phyloP scores from a whole-genome alignment of 2,797 vertebrate species.

The Phataginus tetradactyla region DNA sequence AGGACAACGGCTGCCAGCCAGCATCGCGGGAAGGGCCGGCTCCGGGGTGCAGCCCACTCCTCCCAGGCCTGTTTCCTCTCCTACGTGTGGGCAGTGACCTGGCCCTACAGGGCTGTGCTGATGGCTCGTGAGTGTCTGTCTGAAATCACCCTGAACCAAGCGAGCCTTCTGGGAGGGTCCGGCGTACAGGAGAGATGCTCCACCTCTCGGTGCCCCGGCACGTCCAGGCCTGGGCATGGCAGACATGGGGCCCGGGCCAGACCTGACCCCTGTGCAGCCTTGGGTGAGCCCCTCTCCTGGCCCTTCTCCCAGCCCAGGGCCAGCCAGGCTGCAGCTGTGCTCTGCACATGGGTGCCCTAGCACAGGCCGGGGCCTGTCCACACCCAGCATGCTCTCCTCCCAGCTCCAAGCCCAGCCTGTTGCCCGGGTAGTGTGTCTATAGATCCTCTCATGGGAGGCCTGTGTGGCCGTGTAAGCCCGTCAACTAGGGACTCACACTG shows the following conservation, averaged over 20 bases:
- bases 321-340: neutral
- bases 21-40: rapidly evolving
- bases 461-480: neutral
- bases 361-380: rapidly evolving
- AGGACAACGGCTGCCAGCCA: neutral
- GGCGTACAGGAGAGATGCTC: neutral
- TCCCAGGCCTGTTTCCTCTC: neutral
- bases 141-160: neutral
- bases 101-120: neutral
- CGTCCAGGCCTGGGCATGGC: neutral
- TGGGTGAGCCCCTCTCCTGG: rapidly evolving
- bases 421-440: rapidly evolving
- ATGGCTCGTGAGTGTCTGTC: neutral
- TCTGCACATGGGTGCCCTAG: rapidly evolving
- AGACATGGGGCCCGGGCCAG: neutral
- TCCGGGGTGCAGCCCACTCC: neutral
- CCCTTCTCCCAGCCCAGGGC: neutral
- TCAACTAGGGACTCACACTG: neutral
- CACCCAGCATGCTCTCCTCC: neutral
- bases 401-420: neutral
- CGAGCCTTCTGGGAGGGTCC: neutral
- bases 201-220: rapidly evolving
- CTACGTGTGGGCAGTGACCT: neutral
- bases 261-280: rapidly evolving
- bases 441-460: neutral